Evolutionary conservation across 23 tunicate species (phyloP).

Genomic region (Phallusia fumigata): DNA sequence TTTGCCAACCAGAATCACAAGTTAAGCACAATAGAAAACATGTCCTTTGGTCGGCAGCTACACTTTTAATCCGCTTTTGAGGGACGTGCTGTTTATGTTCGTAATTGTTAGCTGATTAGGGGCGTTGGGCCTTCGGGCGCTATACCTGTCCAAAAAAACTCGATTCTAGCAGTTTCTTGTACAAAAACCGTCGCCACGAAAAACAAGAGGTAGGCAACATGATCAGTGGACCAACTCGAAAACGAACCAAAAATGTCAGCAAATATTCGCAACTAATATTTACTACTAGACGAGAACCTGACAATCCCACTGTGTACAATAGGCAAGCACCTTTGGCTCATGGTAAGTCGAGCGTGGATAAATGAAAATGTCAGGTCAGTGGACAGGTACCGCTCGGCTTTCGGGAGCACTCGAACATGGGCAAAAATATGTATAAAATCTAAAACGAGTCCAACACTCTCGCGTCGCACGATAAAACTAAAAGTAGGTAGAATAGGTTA

Average conservation of each 20-base stretch:
- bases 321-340: constrained; percentile 5
- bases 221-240: background rate
- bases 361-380: background rate
- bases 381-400: no score
- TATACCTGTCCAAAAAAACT: no score
- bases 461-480: background rate
- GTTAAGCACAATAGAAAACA: no score
- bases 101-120: background rate
- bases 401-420: background rate
- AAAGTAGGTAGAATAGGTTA: background rate
- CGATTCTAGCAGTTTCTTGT: no score
- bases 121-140: background rate
- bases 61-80: background rate
- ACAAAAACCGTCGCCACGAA: background rate
- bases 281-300: background rate
- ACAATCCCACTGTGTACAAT: background rate
- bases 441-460: background rate
- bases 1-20: background rate
- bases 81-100: background rate
- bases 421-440: background rate
- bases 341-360: background rate
- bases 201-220: constrained; percentile 3
- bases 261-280: background rate
- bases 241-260: background rate
- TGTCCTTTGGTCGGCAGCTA: no score